Percentiles rank a stretch among this genome's conserved stretches.
phyloP scores from a whole-genome alignment of 2,797 vertebrate species.

The Falco concolor region DNA sequence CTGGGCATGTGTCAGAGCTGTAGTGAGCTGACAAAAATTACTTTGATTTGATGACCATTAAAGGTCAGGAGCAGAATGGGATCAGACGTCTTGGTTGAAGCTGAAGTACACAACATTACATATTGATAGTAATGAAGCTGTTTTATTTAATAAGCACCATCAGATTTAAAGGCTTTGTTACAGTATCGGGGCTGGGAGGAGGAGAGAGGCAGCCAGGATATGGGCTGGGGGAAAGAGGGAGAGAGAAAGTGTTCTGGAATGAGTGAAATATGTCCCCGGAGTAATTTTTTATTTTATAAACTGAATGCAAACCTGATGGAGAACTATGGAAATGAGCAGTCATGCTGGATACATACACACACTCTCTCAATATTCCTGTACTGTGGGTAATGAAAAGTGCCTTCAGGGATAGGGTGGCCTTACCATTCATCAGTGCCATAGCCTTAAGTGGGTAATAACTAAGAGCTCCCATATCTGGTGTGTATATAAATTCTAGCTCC shows the following conservation, averaged over 20 bases:
- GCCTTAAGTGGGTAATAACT: constrained; percentile 74
- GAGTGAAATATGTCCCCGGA: constrained; percentile 59
- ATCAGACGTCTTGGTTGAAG: constrained; percentile 60
- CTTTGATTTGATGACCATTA: constrained; percentile 75
- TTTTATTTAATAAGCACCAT: constrained; percentile 72
- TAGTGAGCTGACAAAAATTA: constrained; percentile 67
- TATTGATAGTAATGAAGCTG: constrained; percentile 76
- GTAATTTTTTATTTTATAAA: constrained; percentile 68
- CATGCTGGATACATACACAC: constrained; percentile 52
- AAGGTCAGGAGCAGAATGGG: constrained; percentile 72
- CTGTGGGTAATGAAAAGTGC: constrained; percentile 70
- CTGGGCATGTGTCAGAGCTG: constrained; percentile 69
- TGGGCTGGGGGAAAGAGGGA: neutral
- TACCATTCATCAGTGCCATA: constrained; percentile 70
- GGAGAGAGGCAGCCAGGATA: neutral
- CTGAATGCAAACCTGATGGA: constrained; percentile 62
- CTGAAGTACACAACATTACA: constrained; percentile 65
- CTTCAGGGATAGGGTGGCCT: constrained; percentile 71
- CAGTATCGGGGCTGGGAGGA: neutral
- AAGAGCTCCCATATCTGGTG: constrained; percentile 66
- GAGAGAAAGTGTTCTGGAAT: constrained; percentile 60
- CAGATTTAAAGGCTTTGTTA: constrained; percentile 64
- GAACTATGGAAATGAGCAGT: constrained; percentile 70
- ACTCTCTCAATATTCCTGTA: constrained; percentile 59
- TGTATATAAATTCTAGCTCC: constrained; percentile 71